Conservation (phyloP, 2,113 vertebrate species). For the Serinus canaria region DNA sequence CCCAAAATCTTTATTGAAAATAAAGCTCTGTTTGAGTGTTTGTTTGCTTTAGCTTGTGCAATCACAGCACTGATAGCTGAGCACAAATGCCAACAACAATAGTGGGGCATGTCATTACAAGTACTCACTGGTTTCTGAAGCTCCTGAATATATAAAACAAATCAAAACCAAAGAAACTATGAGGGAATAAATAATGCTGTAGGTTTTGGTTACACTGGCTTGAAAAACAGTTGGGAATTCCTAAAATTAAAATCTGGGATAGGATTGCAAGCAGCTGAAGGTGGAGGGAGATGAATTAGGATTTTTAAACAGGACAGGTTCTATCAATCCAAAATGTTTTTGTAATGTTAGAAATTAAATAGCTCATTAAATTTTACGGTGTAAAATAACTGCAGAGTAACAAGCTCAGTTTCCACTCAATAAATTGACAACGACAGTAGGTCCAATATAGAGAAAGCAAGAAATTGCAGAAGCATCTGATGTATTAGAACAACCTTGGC, state of each 20-base stretch:
- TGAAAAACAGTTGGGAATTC: background rate
- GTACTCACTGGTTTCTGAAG: background rate
- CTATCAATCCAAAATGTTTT: background rate
- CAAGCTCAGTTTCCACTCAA: constrained; percentile 5
- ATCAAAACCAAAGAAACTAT: background rate
- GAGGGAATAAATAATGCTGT: background rate
- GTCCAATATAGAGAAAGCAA: background rate
- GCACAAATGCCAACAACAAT: background rate
- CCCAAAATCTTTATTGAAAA: background rate
- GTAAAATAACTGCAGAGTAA: background rate
- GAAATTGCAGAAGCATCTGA: background rate
- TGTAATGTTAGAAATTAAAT: background rate
- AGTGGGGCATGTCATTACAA: background rate
- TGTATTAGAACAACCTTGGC: background rate
- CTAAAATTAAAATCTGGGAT: background rate
- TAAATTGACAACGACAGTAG: background rate
- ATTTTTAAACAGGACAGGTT: background rate
- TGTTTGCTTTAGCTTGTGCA: background rate
- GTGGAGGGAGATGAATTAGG: background rate
- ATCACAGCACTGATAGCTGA: background rate
- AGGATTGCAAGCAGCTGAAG: background rate
- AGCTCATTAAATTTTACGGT: constrained; percentile 13
- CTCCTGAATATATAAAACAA: background rate
- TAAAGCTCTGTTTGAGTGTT: background rate
- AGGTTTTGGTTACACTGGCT: background rate